These are phyloP conservation scores for Zaprionus davidi DNA, from an alignment of 1,140 invertebrate genomes.

Conservation along the genomic window DNA sequence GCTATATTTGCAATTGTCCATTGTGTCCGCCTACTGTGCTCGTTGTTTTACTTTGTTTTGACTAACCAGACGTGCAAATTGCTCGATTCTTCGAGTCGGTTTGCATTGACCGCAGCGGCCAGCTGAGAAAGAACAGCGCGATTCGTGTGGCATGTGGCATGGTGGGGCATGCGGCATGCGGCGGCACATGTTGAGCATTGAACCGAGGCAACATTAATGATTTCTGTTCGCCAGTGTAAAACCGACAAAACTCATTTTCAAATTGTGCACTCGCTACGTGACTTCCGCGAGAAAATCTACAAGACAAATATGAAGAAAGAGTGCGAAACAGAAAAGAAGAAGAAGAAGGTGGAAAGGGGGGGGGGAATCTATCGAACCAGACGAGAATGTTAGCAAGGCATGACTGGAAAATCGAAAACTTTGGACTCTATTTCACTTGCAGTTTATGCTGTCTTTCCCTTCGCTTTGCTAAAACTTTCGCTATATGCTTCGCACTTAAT, in stretches of 20 bases:
- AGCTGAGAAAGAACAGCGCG: conserved; percentile 22
- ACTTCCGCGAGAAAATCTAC: conserved; percentile 75
- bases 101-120: conserved; percentile 72
- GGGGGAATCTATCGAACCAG: background rate
- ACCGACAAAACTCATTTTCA: conserved; percentile 82
- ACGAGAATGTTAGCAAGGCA: conserved; percentile 25
- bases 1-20: conserved; percentile 55
- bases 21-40: conserved; percentile 34
- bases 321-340: background rate
- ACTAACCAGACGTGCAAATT: conserved; percentile 76
- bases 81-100: conserved; percentile 73
- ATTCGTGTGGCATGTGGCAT: conserved; percentile 37
- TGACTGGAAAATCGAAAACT: conserved; percentile 2
- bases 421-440: background rate
- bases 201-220: conserved; percentile 54
- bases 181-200: conserved; percentile 29
- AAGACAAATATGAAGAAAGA: conserved; percentile 29
- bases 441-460: background rate
- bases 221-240: conserved; percentile 62
- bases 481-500: background rate
- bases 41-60: conserved; percentile 75
- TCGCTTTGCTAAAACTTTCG: background rate
- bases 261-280: conserved; percentile 76
- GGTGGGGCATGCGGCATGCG: conserved; percentile 29
- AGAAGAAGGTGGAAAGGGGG: background rate